These are phyloP conservation scores for Aplidium turbinatum DNA, from an alignment of 23 tunicate genomes.

Conservation along the genomic window DNA sequence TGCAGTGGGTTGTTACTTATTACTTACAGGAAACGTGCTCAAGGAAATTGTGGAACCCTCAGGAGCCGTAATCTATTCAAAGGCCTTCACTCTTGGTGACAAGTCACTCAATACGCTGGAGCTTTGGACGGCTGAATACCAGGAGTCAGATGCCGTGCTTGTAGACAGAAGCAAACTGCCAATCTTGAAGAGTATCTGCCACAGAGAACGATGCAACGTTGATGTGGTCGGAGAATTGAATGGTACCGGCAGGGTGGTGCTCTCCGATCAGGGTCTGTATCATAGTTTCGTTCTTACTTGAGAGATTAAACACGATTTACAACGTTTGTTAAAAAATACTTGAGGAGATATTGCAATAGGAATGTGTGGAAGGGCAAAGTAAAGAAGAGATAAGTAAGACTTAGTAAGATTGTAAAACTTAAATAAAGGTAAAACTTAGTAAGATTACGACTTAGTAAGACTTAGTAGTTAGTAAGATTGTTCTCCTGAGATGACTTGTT, in stretches of 20 bases:
- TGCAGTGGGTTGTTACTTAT: background rate
- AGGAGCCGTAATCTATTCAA: constrained; percentile 61
- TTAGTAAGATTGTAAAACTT: too few species aligned
- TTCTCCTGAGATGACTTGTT: too few species aligned
- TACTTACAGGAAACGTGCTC: constrained; percentile 72
- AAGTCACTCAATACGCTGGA: constrained; percentile 56
- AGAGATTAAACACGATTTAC: too few species aligned
- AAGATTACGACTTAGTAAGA: too few species aligned
- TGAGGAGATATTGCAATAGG: too few species aligned
- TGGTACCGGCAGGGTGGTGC: constrained; percentile 69
- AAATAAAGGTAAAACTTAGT: too few species aligned
- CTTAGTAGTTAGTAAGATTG: too few species aligned
- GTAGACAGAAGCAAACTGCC: constrained; percentile 18
- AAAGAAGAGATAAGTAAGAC: too few species aligned
- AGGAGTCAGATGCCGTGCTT: constrained; percentile 84
- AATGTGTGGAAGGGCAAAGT: too few species aligned
- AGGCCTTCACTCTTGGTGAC: constrained; percentile 76
- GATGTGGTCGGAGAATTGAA: constrained; percentile 83
- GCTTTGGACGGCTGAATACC: constrained; percentile 93
- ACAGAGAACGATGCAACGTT: constrained; percentile 66
- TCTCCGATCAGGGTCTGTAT: constrained; percentile 70
- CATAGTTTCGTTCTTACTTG: too few species aligned
- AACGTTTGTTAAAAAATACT: too few species aligned
- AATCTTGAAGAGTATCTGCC: constrained; percentile 49
- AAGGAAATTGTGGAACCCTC: constrained; percentile 90